These are phyloP conservation scores for Aurelia sp. DNA, from an alignment of 30 jellyfish, hydroid and myxozoan genomes.

Conservation along the genomic window DNA sequence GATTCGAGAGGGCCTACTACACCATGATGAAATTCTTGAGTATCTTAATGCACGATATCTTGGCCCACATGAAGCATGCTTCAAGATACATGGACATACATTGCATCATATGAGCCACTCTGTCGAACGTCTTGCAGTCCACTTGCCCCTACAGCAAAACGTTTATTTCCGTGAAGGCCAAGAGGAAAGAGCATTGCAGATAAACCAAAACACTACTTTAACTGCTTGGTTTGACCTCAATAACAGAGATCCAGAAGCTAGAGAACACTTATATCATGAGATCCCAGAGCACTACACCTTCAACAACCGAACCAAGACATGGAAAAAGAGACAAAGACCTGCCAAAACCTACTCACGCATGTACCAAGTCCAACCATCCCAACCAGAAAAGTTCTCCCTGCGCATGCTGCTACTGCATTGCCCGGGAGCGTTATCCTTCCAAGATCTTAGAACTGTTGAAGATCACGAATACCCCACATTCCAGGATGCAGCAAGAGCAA, in stretches of 20 bases:
- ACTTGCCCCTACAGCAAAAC: slow-evolving; percentile 61
- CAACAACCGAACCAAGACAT: slow-evolving; percentile 4
- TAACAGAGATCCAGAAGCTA: neutral
- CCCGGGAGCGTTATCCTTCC: neutral
- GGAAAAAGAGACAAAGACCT: neutral
- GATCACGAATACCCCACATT: neutral
- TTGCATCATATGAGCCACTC: slow-evolving; percentile 10
- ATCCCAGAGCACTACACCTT: slow-evolving; percentile 54
- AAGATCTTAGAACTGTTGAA: neutral
- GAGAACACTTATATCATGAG: neutral
- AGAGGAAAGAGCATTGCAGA: slow-evolving; percentile 29
- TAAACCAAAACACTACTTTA: slow-evolving; percentile 29
- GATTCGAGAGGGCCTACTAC: neutral
- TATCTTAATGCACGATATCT: slow-evolving; percentile 42
- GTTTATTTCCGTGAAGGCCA: slow-evolving; percentile 22
- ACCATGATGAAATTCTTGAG: neutral
- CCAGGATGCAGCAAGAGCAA: neutral
- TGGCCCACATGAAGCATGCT: slow-evolving; percentile 42
- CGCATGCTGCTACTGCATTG: neutral
- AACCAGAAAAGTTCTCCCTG: neutral
- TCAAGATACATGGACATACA: neutral
- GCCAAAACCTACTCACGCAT: neutral
- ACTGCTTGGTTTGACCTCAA: slow-evolving; percentile 60
- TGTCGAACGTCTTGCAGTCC: slow-evolving; percentile 62
- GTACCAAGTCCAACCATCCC: neutral